Evolutionary conservation across 92 coral and sea anemone genomes (phyloP), one percentile per base, ranked within the genome.

Genomic region (Heliopora coerulea): DNA sequence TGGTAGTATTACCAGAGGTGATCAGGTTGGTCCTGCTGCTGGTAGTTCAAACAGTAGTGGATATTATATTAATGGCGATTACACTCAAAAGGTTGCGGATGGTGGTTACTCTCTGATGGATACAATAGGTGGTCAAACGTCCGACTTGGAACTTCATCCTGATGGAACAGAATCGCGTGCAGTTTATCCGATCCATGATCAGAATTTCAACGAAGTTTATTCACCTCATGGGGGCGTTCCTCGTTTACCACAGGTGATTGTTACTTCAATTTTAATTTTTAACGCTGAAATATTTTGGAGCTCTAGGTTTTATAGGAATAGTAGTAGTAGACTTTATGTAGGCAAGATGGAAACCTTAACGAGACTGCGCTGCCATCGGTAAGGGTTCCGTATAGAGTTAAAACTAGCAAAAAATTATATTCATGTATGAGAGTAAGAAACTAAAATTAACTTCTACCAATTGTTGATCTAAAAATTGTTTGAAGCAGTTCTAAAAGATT

Each of bases 1-100:
- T 75, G 82, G 57, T 24, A 37, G 56, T 4, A 50, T 48, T 35
- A 79, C 59, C 24, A 69, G 61, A 72, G 68, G 3, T 13, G 61
- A 23, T 8, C 61, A 13, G 29, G 30, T 28, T 56, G 31, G 61
- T 56, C 44, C 52, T 82, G 20, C 25, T 50, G 76, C 26, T 29
- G 68, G 60, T 54, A 83, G 56, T 44, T 14, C 26, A 11, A 61
- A 60, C 14, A 65, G 75, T 50, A 66, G 48, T 26, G 57, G 32
- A 5, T 82, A 59, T 8, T 54, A 59, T 18, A 58, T 35, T 37
- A 79, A 65, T 34, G 77, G 23, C 14, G 65, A 42, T 37, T 68
- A 78, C 10, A 81, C 39, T 65, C 57, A 41, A 48, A 59, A 59
- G 5, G 48, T 14, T 31, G 75, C 60, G 0, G 57, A 46, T 19